Base-by-base conservation (phyloP, 2,888 invertebrate genomes). In the Oligia strigilis region DNA sequence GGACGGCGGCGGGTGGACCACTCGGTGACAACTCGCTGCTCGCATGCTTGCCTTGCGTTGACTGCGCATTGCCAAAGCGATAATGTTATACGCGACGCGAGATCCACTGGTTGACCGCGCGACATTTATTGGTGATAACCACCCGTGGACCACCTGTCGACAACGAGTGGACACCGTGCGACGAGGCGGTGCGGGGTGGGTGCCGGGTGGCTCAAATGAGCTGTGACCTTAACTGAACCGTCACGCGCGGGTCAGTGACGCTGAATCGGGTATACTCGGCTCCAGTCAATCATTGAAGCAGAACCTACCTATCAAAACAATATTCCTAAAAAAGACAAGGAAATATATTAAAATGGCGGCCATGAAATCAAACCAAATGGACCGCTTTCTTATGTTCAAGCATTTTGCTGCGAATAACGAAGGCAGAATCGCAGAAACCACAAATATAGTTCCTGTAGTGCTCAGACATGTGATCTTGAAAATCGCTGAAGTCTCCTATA, bases 371-470 rank as follows among this genome's bases (percentile, higher is more conserved):
- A 40, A 94, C 91, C 62, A 91, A 90, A 84, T 94, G 94, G 1
- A 92, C 91, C 3, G 84, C 75, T 49, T 94, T 93, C 86, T 94
- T 94, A 82, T 94, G 94, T 2, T 93, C 92, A 29, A 93, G 87
- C 92, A 94, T 91, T 77, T 92, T 92, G 65, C 90, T 90, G 5
- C 92, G 90, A 77, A 92, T 92, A 8, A 94, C 86, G 84, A 93
- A 91, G 67, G 93, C 89, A 0, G 92, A 90, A 69, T 94, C 94
- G 72, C 96, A 96, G 2, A 94, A 93, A 5, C 94, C 93, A 79
- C 96, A 96, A 0, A 94, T 89, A 73, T 94, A 95, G 82, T 96
- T 96, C 83, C 92, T 91, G 66, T 94, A 95, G 80, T 97, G 96
- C 4, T 91, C 90, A 3, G 93, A 93, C 95, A 96, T 95, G 60